Base-by-base conservation (phyloP, 2,797 vertebrate genomes). In the Chiloscyllium punctatum region DNA sequence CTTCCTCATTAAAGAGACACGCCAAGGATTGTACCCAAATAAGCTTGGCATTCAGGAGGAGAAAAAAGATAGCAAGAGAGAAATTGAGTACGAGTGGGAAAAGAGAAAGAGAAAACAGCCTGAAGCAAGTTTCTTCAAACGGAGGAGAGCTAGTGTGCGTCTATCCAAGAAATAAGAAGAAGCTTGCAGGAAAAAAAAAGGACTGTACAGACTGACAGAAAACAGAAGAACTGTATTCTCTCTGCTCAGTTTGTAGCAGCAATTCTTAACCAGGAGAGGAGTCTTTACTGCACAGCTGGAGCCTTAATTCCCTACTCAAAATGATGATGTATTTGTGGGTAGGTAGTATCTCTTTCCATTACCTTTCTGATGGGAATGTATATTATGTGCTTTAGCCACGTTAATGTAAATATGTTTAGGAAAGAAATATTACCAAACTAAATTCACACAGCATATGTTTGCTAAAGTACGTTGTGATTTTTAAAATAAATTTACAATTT, bases 291-390 rank as follows among this genome's bases (percentile, higher is more conserved):
- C 97, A 97, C 97, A 98, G 98, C 97, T 97, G 97, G 97, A 98
- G 96, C 97, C 97, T 97, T 98, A 97, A 97, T 97, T 97, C 97
- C 97, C 97, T 97, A 97, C 97, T 98, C 98, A 98, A 98, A 97
- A 98, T 98, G 98, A 98, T 98, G 98, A 98, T 98, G 98, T 98
- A 98, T 98, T 97, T 98, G 97, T 98, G 98, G 98, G 98, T 98
- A 98, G 97, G 98, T 98, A 98, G 97, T 96, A 96, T 97, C 96
- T 97, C 96, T 97, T 96, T 97, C 69, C 82, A 77, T 79, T 62
- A 94, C 62, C 91, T 96, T n/a, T 96, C 25, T 95, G 48, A 77
- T 72, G 30, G 94, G 42, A 77, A 95, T 94, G 62, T 94, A 42
- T 94, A 48, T 94, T 69, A 94, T 71, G 68, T 72, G 37, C 42